Percentiles rank a stretch among this genome's conserved stretches.
Evolutionary conservation across 2,113 vertebrate species (phyloP).

Genomic region (Tichodroma muraria): DNA sequence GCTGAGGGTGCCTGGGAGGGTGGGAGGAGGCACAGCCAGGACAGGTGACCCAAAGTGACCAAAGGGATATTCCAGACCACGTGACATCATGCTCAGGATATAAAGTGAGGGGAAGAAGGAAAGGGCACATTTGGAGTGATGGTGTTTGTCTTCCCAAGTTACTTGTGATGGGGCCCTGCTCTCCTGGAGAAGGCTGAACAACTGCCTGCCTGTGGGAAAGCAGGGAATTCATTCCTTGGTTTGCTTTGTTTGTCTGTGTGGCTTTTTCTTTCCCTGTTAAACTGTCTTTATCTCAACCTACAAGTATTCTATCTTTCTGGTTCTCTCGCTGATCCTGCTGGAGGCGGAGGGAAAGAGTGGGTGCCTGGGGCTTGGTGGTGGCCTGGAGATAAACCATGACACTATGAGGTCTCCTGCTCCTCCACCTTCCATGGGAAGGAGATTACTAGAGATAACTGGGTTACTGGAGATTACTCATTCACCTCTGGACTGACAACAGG

Average conservation of each 20-base stretch:
- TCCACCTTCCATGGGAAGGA: background rate
- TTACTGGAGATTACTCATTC: background rate
- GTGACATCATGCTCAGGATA: background rate
- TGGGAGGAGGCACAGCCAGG: background rate
- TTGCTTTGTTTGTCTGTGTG: background rate
- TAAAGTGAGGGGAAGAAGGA: background rate
- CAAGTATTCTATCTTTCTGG: background rate
- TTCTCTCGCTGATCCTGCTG: background rate
- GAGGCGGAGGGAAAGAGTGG: no score
- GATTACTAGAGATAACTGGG: background rate
- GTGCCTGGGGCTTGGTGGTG: background rate
- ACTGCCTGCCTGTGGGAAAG: background rate
- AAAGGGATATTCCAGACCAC: background rate
- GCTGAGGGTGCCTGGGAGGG: background rate
- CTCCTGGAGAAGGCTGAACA: background rate
- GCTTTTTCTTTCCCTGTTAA: background rate
- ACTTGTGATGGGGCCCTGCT: background rate
- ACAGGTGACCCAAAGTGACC: background rate
- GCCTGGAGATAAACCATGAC: background rate
- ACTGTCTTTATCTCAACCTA: background rate
- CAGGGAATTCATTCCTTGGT: background rate
- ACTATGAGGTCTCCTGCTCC: background rate
- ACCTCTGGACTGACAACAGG: background rate
- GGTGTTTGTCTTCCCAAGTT: background rate
- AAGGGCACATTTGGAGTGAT: background rate